Evolutionary conservation across 2,888 invertebrate genomes (phyloP).

Genomic region (Macaria notata): DNA sequence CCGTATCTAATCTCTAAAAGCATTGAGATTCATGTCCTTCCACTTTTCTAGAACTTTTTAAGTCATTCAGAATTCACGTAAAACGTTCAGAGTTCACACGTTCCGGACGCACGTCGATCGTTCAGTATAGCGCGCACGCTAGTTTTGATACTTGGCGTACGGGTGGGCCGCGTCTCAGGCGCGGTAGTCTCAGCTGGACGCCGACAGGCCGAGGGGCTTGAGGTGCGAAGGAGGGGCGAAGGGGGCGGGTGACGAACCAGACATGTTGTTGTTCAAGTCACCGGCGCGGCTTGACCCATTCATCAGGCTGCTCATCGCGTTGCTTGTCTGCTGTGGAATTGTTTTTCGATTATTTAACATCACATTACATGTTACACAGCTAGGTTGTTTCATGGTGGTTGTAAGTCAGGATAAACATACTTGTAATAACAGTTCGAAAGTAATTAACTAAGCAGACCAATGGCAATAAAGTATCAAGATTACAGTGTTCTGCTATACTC

Average conservation of each 20-base stretch:
- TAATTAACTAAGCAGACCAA: too few species aligned
- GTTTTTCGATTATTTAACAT: constrained; percentile 17
- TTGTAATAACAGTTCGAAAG: too few species aligned
- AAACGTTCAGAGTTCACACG: too few species aligned
- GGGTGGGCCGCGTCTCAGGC: constrained; percentile 73
- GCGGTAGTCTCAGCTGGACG: constrained; percentile 85
- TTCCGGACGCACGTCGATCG: not conserved
- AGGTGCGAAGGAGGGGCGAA: constrained; percentile 79
- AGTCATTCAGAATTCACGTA: too few species aligned
- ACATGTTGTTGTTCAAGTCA: constrained; percentile 88
- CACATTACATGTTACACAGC: not conserved
- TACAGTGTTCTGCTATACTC: too few species aligned
- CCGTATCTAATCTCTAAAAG: too few species aligned
- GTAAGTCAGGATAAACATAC: too few species aligned
- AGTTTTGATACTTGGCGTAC: constrained; percentile 74
- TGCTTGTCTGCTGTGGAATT: constrained; percentile 63
- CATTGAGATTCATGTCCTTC: too few species aligned
- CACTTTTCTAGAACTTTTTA: too few species aligned
- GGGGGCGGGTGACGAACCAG: constrained; percentile 74
- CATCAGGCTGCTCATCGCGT: constrained; percentile 76
- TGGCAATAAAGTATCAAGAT: too few species aligned
- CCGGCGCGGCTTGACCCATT: constrained; percentile 81
- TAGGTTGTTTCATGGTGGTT: too few species aligned
- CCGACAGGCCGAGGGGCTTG: constrained; percentile 82
- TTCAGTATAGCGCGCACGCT: constrained; percentile 38